Evolutionary conservation across 2,888 invertebrate species (phyloP), one percentile per base, ranked within the genome.

Genomic region (Allolobophora icterica): DNA sequence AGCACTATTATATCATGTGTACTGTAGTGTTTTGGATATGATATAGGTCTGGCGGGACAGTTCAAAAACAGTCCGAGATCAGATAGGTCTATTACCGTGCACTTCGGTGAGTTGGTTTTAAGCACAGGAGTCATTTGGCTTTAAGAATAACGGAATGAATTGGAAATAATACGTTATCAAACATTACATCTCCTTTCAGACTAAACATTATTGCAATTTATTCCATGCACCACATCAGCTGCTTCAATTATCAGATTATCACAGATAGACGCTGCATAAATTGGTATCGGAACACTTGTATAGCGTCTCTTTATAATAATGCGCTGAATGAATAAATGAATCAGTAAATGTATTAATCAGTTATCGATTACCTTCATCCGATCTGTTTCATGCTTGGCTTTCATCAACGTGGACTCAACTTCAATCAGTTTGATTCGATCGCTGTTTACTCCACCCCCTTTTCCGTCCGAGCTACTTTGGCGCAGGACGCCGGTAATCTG

Each of bases 291-390:
- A 52, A 24, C 71, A 71, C 13, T 30, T 71, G 1, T n/a, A 71
- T n/a, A n/a, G 71, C n/a, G 71, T 6, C n/a, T 71, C n/a, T 71
- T 8, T 52, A 24, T 13, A 52, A 52, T 52, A 24, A 52, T 52
- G 21, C 42, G 1, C 42, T 52, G 21, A 52, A 24, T 24, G 24
- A 24, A 52, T 52, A 2, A 24, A 24, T 30, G 71, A 71, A 71
- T 52, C 24, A 52, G 52, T 21, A 21, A n/a, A 71, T 5, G 8
- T 11, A 71, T 71, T 1, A 71, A n/a, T 71, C 30, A 71, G 11
- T n/a, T 71, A 71, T n/a, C 71, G n/a, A 71, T 71, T 71, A 71
- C 71, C 71, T 71, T 71, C 71, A 71, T n/a, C 13, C 71, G 71
- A 71, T 71, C 71, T n/a, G 71, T n/a, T 71, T 71, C 71, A 2